Evolutionary conservation across 2,888 invertebrate genomes (phyloP).

Genomic region (Hypercompe scribonia): DNA sequence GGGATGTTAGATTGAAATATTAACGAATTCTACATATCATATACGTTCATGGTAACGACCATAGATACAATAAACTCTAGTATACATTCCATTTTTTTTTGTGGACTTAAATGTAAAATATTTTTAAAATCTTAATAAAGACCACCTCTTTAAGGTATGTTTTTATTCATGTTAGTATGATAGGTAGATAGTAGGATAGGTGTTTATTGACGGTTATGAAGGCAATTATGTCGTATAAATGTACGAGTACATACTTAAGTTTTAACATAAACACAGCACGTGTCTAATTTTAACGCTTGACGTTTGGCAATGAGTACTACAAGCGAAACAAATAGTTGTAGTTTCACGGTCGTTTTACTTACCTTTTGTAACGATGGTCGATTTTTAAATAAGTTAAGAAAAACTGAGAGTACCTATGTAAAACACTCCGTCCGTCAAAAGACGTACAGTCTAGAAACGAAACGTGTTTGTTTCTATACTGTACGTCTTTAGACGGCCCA

Average conservation of each 20-base stretch:
- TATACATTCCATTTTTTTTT: neutral
- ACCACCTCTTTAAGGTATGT: no score
- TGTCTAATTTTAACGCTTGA: conserved; percentile 34
- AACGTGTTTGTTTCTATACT: conserved; percentile 28
- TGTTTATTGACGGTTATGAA: neutral
- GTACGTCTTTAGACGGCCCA: conserved; percentile 66
- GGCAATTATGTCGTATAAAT: conserved; percentile 1
- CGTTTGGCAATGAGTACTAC: conserved; percentile 43
- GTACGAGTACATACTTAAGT: no score
- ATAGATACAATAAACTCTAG: no score
- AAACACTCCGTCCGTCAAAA: conserved; percentile 22
- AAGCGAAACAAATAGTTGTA: conserved; percentile 64
- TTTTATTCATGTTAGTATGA: neutral
- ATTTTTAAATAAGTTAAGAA: conserved; percentile 75
- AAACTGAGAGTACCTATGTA: conserved; percentile 63
- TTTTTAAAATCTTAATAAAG: no score
- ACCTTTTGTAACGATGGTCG: conserved; percentile 73
- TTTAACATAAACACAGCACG: conserved; percentile 22
- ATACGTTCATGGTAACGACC: no score
- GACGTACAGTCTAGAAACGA: neutral
- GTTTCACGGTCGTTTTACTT: conserved; percentile 65
- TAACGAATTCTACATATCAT: no score
- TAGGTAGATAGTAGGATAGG: neutral
- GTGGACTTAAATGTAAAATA: neutral
- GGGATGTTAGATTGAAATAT: no score